phyloP scores from a whole-genome alignment of 2,113 vertebrate genomes.

The Papio anubis region DNA sequence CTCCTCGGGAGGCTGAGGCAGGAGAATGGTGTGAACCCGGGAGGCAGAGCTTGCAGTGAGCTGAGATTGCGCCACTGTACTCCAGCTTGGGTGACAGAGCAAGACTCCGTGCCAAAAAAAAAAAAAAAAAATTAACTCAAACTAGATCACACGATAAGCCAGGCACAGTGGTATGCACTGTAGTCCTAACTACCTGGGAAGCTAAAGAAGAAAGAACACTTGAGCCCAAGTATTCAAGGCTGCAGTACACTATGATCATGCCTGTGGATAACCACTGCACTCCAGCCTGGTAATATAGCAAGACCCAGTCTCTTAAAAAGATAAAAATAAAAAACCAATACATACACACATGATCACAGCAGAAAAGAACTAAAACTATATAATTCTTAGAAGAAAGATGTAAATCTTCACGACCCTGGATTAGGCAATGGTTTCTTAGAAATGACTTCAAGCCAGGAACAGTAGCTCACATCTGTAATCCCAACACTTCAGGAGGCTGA shows the following conservation, averaged over 20 bases:
- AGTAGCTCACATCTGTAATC: background rate
- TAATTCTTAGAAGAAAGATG: background rate
- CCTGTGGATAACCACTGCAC: background rate
- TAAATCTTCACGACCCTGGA: background rate
- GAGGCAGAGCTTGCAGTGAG: no score
- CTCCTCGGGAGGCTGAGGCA: no score
- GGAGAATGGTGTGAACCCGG: no score
- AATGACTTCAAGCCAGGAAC: background rate
- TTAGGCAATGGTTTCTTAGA: background rate
- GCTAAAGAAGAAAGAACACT: background rate
- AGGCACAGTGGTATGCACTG: background rate
- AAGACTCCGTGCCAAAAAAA: no score
- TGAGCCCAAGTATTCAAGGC: background rate
- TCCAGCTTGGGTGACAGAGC: no score
- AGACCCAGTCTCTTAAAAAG: background rate
- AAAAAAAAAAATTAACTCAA: background rate
- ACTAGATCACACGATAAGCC: background rate
- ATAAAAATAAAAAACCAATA: background rate
- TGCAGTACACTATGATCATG: background rate
- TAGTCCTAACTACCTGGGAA: background rate
- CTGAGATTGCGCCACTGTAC: no score
- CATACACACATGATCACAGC: background rate
- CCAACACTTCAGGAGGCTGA: background rate
- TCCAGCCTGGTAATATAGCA: background rate
- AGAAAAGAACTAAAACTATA: background rate